Evolutionary conservation across 2,113 vertebrate genomes (phyloP).

Genomic region (Rhinolophus ferrumequinum): DNA sequence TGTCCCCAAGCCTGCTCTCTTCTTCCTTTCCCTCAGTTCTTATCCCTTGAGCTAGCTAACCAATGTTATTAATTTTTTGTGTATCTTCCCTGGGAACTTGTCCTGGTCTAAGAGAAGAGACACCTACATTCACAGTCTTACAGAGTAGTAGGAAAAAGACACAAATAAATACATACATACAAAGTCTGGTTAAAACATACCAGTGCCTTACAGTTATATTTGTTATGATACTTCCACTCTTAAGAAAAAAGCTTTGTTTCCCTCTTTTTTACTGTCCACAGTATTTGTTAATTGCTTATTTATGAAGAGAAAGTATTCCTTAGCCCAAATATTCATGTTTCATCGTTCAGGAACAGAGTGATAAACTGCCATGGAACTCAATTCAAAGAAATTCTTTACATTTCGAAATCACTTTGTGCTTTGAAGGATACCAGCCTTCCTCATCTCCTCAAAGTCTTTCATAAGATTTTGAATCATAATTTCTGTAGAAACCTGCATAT

Average conservation of each 20-base stretch:
- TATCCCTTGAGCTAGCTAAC: not conserved
- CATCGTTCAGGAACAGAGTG: not conserved
- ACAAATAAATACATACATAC: not conserved
- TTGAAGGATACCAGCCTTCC: too few species aligned
- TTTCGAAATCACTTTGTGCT: too few species aligned
- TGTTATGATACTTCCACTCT: not conserved
- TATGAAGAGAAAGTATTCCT: not conserved
- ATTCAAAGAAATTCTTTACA: too few species aligned
- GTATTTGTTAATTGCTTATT: not conserved
- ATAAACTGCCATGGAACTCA: not conserved
- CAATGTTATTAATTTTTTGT: conserved; percentile 26
- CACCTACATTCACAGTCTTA: not conserved
- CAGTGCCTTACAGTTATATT: not conserved
- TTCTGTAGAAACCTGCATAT: too few species aligned
- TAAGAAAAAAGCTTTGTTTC: conserved; percentile 2
- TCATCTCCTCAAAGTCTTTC: too few species aligned
- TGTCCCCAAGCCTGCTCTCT: not conserved
- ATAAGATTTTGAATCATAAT: too few species aligned
- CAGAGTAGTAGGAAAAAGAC: not conserved
- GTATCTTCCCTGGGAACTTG: not conserved
- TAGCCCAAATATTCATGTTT: not conserved
- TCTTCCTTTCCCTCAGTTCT: not conserved
- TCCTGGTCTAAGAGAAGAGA: conserved; percentile 21
- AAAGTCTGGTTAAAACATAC: not conserved
- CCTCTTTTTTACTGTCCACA: not conserved